Base-by-base conservation (phyloP, 2,113 vertebrate species). In the Calyptomena viridis region DNA sequence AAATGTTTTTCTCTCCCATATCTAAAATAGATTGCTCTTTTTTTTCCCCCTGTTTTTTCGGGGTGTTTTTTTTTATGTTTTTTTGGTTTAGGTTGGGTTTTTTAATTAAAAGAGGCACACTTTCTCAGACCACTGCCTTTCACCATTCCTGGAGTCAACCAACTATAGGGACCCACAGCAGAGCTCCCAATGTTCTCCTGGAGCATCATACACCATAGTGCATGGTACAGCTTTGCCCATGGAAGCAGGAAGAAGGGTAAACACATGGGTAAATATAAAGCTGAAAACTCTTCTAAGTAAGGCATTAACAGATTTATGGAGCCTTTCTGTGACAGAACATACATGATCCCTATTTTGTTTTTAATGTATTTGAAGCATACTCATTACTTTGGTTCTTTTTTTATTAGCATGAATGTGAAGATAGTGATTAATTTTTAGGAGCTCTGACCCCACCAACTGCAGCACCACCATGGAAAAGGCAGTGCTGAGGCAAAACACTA, bases 1-100 rank as follows among this genome's bases (percentile, higher is more conserved):
- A 97, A 96, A 97, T 87, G 82, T 95, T 95, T 88, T 94, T 96
- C 59, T 95, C 93, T 93, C 83, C 30, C 2, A 5, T 82, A 89
- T 89, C 95, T 93, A 90, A 97, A 92, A 96, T 30, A 37, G 95
- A 94, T 71, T 97, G 69, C 87, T 96, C 87, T 96, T 96, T 95
- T 93, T n/a, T 44, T 6, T 60, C n/a, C n/a, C 40, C 40, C 40
- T 13, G 40, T 71, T 80, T 52, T 88, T 59, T 28, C n/a, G n/a
- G n/a, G 23, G 23, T 14, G 50, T 68, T 59, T 12, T n/a, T 15
- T 23, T n/a, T 14, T 10, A n/a, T 24, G n/a, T 13, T 74, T 76
- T 55, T 85, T 58, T 18, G 30, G 53, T 10, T 59, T 62, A 18
- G 11, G 22, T 33, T 24, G 53, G 30, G 30, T 76, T 89, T 66